These are phyloP conservation scores for Phthorimaea operculella DNA, from an alignment of 1,140 invertebrate genomes.

Conservation along the genomic window DNA sequence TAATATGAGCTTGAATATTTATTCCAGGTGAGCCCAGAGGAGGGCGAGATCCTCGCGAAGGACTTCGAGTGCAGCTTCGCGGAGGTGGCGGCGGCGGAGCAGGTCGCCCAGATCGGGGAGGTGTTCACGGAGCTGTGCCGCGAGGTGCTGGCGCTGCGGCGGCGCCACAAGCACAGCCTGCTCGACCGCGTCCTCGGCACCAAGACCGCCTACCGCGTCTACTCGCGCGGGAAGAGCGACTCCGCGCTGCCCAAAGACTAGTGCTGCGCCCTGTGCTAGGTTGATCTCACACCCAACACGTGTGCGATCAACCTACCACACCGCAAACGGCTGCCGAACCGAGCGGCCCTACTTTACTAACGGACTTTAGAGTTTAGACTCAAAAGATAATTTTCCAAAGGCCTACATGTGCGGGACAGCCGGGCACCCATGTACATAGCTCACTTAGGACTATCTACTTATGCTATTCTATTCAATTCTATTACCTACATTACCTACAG, in stretches of 20 bases:
- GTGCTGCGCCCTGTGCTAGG: too few relatives aligned
- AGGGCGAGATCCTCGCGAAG: slow-evolving; percentile 88
- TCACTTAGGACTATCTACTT: too few relatives aligned
- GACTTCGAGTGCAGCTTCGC: slow-evolving; percentile 88
- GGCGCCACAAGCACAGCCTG: slow-evolving; percentile 86
- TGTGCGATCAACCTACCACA: too few relatives aligned
- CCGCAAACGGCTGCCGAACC: too few relatives aligned
- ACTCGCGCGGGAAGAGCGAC: slow-evolving; percentile 87
- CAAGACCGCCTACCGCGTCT: slow-evolving; percentile 76
- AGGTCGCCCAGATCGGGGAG: slow-evolving; percentile 82
- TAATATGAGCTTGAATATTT: background rate
- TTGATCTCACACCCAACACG: too few relatives aligned
- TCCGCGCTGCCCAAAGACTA: slow-evolving; percentile 84
- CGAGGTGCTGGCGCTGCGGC: slow-evolving; percentile 79
- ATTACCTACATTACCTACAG: too few relatives aligned
- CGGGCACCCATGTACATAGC: too few relatives aligned
- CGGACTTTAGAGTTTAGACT: too few relatives aligned
- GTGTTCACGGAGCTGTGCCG: slow-evolving; percentile 87
- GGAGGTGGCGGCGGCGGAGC: slow-evolving; percentile 91
- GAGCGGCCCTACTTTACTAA: too few relatives aligned
- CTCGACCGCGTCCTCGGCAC: slow-evolving; percentile 83
- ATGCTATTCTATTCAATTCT: too few relatives aligned
- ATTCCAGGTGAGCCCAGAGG: slow-evolving; percentile 83
- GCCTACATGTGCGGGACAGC: too few relatives aligned
- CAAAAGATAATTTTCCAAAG: too few relatives aligned